Evolutionary conservation across 2,888 invertebrate species (phyloP), one percentile per base, ranked within the genome.

Genomic region (Anorthoa munda): DNA sequence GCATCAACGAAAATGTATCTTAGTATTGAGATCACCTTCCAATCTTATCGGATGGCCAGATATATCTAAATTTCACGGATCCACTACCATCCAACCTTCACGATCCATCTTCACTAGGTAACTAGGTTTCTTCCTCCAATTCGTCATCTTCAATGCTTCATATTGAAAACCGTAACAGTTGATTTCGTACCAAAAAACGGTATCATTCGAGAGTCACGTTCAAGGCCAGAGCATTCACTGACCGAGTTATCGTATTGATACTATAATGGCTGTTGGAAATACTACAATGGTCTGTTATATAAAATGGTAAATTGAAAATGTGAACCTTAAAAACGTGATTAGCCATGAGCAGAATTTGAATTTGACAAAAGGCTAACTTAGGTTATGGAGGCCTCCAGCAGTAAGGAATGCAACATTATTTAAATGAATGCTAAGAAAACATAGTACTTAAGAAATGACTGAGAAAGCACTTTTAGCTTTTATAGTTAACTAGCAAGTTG

Each of bases 211-310:
- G 87, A 91, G 90, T 93, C 93, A 94, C 90, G 93, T 92, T 93
- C 93, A 94, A 93, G 94, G 94, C 75, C 90, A 82, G 69, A 77
- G 90, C 94, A 93, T 92, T 93, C 92, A 88, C 93, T 92, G 92
- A 91, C 92, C 92, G 90, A 90, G 86, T 84, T 92, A 89, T 83
- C 78, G 83, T 86, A 87, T 87, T 83, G 85, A 75, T 86, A 86
- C 66, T 81, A 75, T 84, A 85, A 81, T 80, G 77, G 66, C 64
- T 77, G 80, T 75, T 74, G 56, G 51, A 46, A 56, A 67, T 70
- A 72, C 60, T 67, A 72, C 48, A 64, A 82, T 72, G 51, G 61
- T 23, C 18, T 55, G 31, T 59, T 75, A 79, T 71, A 75, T 75
- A 60, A 81, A 77, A 61, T 76, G 4, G 23, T 76, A 75, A 73